Evolutionary conservation across 1,140 invertebrate species (phyloP).

Genomic region (Semibalanus balanoides): DNA sequence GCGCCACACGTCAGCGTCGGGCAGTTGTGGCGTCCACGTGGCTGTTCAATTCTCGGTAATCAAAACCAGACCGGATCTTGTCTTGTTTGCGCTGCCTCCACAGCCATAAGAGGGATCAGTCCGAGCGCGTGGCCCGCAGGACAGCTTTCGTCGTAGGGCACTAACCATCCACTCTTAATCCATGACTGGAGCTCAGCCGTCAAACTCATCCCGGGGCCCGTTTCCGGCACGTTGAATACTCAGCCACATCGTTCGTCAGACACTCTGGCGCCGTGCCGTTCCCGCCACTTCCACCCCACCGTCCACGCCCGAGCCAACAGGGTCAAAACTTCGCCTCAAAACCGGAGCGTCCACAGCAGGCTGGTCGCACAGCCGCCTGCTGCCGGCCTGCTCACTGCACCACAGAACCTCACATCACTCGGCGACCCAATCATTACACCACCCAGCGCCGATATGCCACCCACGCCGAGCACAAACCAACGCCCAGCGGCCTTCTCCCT

Average conservation of each 20-base stretch:
- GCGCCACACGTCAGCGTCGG: no score
- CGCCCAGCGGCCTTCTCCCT: background rate
- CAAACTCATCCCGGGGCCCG: background rate
- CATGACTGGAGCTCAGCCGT: background rate
- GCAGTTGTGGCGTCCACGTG: no score
- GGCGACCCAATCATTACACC: no score
- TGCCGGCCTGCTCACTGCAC: background rate
- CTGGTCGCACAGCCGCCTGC: background rate
- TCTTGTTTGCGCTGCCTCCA: slow-evolving; percentile 8
- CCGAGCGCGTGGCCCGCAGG: slow-evolving; percentile 6
- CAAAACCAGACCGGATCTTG: no score
- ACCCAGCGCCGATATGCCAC: background rate
- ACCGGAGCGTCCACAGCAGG: no score
- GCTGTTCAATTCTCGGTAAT: no score
- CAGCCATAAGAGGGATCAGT: slow-evolving; percentile 11
- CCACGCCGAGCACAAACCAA: background rate
- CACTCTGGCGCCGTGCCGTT: background rate
- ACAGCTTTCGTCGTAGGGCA: slow-evolving; percentile 8
- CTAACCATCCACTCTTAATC: slow-evolving; percentile 7
- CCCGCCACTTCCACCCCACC: background rate
- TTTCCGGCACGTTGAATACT: background rate
- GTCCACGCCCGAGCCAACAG: no score
- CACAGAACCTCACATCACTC: background rate
- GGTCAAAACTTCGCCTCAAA: no score
- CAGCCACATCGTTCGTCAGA: background rate